Evolutionary conservation across 2,113 vertebrate species (phyloP).

Genomic region (Motacilla alba): DNA sequence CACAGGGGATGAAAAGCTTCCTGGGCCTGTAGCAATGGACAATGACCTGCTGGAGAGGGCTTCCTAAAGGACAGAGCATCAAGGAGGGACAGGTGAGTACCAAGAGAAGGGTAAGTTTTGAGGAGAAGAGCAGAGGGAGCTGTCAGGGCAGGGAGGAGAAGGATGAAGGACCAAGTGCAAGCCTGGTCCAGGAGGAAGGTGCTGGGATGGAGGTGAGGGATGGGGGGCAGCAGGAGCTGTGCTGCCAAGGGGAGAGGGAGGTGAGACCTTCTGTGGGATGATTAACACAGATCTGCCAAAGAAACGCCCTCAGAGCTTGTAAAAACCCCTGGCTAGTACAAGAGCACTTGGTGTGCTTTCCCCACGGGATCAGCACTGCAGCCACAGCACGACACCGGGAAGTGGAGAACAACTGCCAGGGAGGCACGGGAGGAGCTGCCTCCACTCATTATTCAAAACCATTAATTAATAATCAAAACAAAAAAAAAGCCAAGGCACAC

Average conservation of each 20-base stretch:
- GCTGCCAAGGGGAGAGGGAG: background rate
- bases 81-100: background rate
- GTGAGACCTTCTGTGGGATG: background rate
- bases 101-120: background rate
- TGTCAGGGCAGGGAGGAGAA: background rate
- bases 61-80: background rate
- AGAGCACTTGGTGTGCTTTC: background rate
- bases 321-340: background rate
- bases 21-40: background rate
- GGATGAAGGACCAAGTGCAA: background rate
- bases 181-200: background rate
- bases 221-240: background rate
- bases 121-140: background rate
- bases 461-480: background rate
- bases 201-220: background rate
- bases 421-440: background rate
- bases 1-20: background rate
- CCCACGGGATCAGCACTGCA: background rate
- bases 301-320: background rate
- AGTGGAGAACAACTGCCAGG: rapidly evolving
- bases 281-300: background rate
- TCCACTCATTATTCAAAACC: background rate
- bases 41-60: background rate
- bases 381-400: background rate
- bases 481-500: background rate